phyloP scores from a whole-genome alignment of 2,797 vertebrate genomes.

The Remorina albescens region DNA sequence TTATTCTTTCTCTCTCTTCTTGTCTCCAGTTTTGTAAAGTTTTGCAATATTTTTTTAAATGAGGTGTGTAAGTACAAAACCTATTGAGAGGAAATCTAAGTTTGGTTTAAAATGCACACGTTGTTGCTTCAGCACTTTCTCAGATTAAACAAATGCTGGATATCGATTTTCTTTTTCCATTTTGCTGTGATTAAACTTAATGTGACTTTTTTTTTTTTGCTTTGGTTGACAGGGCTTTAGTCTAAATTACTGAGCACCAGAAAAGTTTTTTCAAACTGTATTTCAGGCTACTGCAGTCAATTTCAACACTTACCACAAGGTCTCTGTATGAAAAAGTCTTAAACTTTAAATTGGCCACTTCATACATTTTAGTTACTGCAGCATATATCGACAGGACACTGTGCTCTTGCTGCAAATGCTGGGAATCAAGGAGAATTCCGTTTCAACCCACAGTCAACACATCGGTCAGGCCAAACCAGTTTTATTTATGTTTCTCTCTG shows the following conservation, averaged over 20 bases:
- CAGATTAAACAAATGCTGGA: conserved; percentile 15
- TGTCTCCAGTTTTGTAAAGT: background rate
- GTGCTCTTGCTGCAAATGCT: background rate
- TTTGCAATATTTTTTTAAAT: conserved; percentile 1
- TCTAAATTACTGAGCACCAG: background rate
- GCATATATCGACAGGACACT: too few relatives aligned
- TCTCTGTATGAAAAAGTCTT: background rate
- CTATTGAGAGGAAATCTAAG: conserved; percentile 2
- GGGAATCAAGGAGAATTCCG: background rate
- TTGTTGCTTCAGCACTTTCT: conserved; percentile 20
- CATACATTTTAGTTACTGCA: background rate
- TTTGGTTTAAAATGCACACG: conserved; percentile 1
- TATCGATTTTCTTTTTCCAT: conserved; percentile 34
- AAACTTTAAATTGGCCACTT: background rate
- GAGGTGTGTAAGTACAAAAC: background rate
- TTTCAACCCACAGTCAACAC: background rate
- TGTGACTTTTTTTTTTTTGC: conserved; percentile 7
- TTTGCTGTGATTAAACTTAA: conserved; percentile 7
- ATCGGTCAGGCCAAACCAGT: background rate
- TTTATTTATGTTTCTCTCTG: background rate
- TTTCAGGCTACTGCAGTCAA: background rate
- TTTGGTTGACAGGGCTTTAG: conserved; percentile 30
- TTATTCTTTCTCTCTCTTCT: conserved; percentile 2
- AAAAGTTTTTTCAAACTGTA: conserved; percentile 11
- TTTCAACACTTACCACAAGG: background rate